These are phyloP conservation scores for Bicyclus anynana DNA, from an alignment of 1,140 invertebrate species.

Conservation along the genomic window DNA sequence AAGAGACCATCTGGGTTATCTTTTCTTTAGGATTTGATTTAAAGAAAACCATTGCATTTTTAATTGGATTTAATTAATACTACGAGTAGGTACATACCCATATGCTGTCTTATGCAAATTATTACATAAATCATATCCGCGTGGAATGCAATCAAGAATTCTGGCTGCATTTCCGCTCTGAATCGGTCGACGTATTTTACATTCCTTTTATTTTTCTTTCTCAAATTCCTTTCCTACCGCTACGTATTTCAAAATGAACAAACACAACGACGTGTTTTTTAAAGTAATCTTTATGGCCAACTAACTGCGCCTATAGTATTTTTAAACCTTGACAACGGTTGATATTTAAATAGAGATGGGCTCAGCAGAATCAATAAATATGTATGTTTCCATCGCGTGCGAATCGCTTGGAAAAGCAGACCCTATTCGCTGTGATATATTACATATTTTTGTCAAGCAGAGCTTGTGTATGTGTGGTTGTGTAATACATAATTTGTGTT, in stretches of 20 bases:
- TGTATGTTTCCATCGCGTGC: slow-evolving; percentile 17
- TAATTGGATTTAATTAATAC: too few species aligned
- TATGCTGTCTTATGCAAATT: background rate
- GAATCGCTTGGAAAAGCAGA: slow-evolving; percentile 18
- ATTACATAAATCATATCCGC: background rate
- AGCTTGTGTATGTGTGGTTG: slow-evolving; percentile 32
- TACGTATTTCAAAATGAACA: background rate
- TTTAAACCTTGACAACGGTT: slow-evolving; percentile 24
- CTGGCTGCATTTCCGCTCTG: background rate
- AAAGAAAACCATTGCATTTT: too few species aligned
- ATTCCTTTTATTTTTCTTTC: background rate
- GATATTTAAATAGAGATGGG: slow-evolving; percentile 35
- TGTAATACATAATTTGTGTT: slow-evolving; percentile 41
- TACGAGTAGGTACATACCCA: too few species aligned
- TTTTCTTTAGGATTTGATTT: too few species aligned
- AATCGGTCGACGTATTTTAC: background rate
- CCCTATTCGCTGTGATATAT: slow-evolving; percentile 22
- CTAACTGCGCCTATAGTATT: slow-evolving; percentile 17
- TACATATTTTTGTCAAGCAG: slow-evolving; percentile 26
- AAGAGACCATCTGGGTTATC: too few species aligned
- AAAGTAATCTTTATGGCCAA: background rate
- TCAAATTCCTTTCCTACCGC: too few species aligned
- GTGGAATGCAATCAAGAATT: background rate
- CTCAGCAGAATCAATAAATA: slow-evolving; percentile 35
- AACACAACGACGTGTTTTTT: too few species aligned